phyloP scores from a whole-genome alignment of 2,888 invertebrate genomes.

The Epirrita christyi region DNA sequence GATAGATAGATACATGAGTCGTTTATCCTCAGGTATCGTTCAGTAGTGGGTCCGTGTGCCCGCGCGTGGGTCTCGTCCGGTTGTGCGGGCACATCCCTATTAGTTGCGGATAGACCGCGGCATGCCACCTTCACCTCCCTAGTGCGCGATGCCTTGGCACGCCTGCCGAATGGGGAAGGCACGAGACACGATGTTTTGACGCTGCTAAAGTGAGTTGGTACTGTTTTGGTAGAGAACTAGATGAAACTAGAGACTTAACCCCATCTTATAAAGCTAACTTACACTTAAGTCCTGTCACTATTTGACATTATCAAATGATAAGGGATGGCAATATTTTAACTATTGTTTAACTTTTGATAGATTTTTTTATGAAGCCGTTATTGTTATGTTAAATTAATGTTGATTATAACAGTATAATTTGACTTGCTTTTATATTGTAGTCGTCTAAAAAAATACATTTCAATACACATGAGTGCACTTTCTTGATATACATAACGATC shows the following conservation, averaged over 20 bases:
- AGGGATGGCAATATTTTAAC: no score
- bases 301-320: no score
- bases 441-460: no score
- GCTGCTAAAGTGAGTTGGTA: slow-evolving; percentile 84
- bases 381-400: no score
- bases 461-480: no score
- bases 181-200: slow-evolving; percentile 96
- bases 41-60: slow-evolving; percentile 73
- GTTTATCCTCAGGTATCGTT: slow-evolving; percentile 55
- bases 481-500: no score
- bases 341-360: no score
- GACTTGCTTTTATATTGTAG: no score
- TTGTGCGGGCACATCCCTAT: slow-evolving; percentile 91
- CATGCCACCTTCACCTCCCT: slow-evolving; percentile 95
- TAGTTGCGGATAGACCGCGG: slow-evolving; percentile 93
- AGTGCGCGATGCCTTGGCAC: slow-evolving; percentile 96
- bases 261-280: background rate
- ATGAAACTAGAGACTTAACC: background rate
- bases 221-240: background rate
- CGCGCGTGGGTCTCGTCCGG: slow-evolving; percentile 83
- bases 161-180: slow-evolving; percentile 97
- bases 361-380: no score
- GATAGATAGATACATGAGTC: background rate
- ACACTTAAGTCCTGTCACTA: no score
- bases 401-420: no score